Evolutionary conservation across 2,113 vertebrate species (phyloP), one percentile per base, ranked within the genome.

Genomic region (Hydrolagus affinis): DNA sequence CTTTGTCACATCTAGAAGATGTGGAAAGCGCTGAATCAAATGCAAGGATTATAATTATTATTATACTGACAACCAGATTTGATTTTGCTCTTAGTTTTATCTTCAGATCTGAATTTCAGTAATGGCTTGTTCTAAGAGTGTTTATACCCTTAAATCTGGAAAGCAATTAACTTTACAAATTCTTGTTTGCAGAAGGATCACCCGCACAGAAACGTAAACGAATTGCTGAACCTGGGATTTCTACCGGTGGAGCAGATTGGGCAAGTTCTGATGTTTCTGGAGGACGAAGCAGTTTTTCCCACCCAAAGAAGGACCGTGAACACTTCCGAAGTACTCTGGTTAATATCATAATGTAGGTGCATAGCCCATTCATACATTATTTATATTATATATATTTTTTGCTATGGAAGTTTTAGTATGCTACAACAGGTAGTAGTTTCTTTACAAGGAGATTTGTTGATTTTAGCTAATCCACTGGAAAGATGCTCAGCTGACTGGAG

Each of bases 261-360:
- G 68, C 44, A 28, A 14, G 4, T 1, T 69, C 87, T 66, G 89
- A 87, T 64, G 87, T 88, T 0, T 87, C 87, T 76, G 91, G 86
- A 19, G n/a, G n/a, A 2, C 86, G 62, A 80, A 86, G 75, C 85
- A 91, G 86, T 12, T 88, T 86, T 85, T 59, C 86, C 70, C 68
- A 75, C 23, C 87, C 88, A 66, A 87, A 88, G 62, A 93, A 87
- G 85, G 89, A 86, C 0, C 89, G 89, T 0, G 91, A 93, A 86
- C 87, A 89, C 75, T 92, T 96, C 56, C 90, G 95, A 85, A 92
- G 91, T 85, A 85, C 91, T 59, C 91, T 96, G 11, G 91, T 95
- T 87, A 91, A 93, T 85, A 89, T 94, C 56, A 88, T 95, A 62
- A 88, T 92, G 93, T 94, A 88, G 90, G 93, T 89, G 23, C 7